A percentile compares a stretch with the other conserved stretches of the same genome.
These are phyloP conservation scores for Hylia prasina DNA, from an alignment of 2,113 vertebrate species.

Conservation along the genomic window DNA sequence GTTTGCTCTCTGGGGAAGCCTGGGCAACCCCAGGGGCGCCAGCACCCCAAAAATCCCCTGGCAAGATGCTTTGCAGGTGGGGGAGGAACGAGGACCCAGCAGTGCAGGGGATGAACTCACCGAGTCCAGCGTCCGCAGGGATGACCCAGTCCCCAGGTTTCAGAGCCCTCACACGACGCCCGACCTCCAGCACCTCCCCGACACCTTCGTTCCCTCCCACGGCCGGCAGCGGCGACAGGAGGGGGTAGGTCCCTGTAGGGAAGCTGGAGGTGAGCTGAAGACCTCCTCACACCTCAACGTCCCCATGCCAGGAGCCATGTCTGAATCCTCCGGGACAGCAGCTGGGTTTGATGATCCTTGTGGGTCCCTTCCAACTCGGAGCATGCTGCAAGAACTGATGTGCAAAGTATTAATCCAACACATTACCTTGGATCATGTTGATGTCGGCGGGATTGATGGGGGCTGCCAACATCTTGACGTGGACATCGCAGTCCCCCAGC, in stretches of 20 bases:
- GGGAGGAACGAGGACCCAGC: accelerated
- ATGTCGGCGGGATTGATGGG: constrained; percentile 94
- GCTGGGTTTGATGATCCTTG: background rate
- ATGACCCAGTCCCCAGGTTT: constrained; percentile 89
- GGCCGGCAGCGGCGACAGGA: constrained; percentile 83
- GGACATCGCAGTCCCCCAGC: constrained; percentile 74
- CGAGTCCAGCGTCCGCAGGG: constrained; percentile 76
- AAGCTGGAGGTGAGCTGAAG: background rate
- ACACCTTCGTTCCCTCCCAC: constrained; percentile 93
- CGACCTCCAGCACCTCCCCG: constrained; percentile 84
- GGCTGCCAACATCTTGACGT: constrained; percentile 87
- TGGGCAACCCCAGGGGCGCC: background rate
- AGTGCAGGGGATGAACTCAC: constrained; percentile 61
- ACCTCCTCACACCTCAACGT: accelerated
- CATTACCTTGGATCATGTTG: constrained; percentile 94
- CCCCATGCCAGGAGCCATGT: accelerated
- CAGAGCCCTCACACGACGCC: constrained; percentile 73
- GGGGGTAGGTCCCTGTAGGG: constrained; percentile 83
- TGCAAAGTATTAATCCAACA: background rate
- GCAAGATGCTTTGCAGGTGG: background rate
- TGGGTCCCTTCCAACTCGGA: background rate
- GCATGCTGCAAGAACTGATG: accelerated
- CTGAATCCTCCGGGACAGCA: background rate
- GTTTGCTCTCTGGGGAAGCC: background rate
- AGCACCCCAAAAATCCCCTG: background rate